A percentile compares a stretch with the other conserved stretches of the same genome.
These are phyloP conservation scores for Macroglossus sobrinus DNA, from an alignment of 2,113 vertebrate species.

Conservation along the genomic window DNA sequence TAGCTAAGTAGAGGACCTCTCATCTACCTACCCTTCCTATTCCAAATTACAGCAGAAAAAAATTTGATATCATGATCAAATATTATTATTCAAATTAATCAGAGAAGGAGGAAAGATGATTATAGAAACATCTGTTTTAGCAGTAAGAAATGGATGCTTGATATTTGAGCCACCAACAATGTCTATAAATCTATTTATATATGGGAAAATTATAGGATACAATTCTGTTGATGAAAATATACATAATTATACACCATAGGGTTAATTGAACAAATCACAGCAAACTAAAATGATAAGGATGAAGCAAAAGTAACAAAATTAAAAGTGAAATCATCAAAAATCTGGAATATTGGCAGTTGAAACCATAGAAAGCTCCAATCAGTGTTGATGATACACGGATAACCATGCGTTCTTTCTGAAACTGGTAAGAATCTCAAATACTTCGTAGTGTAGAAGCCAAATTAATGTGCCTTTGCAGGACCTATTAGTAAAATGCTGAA, in stretches of 20 bases:
- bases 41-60: neutral
- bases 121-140: neutral
- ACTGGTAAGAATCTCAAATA: neutral
- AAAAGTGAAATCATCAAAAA: neutral
- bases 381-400: neutral
- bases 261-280: neutral
- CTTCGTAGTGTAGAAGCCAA: neutral
- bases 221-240: neutral
- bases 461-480: neutral
- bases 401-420: neutral
- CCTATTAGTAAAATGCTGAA: neutral
- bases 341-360: neutral
- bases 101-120: neutral
- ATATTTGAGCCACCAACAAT: neutral
- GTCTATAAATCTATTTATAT: neutral
- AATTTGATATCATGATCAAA: neutral
- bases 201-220: neutral
- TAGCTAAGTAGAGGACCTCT: neutral
- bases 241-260: neutral
- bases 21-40: neutral
- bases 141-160: neutral
- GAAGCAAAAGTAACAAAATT: neutral
- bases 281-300: neutral
- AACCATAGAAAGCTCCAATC: neutral
- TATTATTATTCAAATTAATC: neutral